A percentile compares a stretch with the other conserved stretches of the same genome.
phyloP scores from a whole-genome alignment of 2,113 vertebrate species.

The Platysternon megacephalum region DNA sequence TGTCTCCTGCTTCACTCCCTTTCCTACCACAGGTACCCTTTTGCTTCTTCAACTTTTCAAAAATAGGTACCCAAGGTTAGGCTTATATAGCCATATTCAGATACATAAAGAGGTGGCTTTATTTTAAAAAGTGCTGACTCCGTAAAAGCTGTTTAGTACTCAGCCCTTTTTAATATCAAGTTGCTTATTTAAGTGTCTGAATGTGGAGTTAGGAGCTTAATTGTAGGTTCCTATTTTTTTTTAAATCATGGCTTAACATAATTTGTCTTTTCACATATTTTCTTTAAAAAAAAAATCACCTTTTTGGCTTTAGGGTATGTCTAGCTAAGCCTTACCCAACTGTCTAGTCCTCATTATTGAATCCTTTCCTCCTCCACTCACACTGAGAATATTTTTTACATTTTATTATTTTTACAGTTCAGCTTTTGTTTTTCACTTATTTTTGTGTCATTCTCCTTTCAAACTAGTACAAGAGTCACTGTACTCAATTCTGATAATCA shows the following conservation, averaged over 20 bases:
- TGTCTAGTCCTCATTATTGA: background rate
- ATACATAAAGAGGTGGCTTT: background rate
- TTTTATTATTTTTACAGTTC: constrained; percentile 37
- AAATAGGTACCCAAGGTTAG: background rate
- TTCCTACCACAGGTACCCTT: background rate
- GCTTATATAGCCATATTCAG: background rate
- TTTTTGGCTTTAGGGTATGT: constrained; percentile 1
- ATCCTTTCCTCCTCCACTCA: background rate
- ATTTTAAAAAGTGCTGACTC: background rate
- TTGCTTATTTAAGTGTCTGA: background rate
- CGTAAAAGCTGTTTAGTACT: background rate
- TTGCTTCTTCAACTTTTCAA: background rate
- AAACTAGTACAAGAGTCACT: constrained; percentile 10
- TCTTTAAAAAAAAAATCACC: background rate
- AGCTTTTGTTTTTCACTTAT: constrained; percentile 9
- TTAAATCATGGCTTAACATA: background rate
- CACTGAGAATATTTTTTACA: constrained; percentile 8
- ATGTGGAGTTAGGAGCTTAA: background rate
- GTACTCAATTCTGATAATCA: constrained; percentile 14
- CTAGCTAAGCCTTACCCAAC: background rate
- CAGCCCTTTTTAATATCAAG: background rate
- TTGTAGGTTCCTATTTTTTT: background rate
- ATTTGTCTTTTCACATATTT: background rate
- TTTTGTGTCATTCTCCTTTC: constrained; percentile 39
- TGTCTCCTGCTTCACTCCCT: background rate